Evolutionary conservation across 2,113 vertebrate genomes (phyloP).

Genomic region (Seriola aureovittata): DNA sequence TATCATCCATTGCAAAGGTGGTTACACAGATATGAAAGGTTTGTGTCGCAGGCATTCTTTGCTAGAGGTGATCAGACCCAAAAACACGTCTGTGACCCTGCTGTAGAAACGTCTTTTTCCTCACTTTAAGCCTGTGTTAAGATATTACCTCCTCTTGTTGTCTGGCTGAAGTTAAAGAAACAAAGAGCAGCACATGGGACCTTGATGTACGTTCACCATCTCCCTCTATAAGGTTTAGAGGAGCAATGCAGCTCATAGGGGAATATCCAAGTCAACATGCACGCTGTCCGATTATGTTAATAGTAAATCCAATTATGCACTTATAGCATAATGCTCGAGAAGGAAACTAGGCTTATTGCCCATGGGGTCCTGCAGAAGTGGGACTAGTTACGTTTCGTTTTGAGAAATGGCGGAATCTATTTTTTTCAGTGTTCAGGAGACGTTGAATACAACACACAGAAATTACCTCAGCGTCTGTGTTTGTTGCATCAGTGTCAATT

Average conservation of each 20-base stretch:
- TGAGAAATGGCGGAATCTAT: slow-evolving; percentile 63
- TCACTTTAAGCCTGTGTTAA: slow-evolving; percentile 26
- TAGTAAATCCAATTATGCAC: slow-evolving; percentile 85
- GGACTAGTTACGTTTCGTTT: slow-evolving; percentile 58
- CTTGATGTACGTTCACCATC: slow-evolving; percentile 54
- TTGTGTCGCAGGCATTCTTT: neutral
- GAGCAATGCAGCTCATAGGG: slow-evolving; percentile 64
- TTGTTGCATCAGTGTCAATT: slow-evolving; percentile 49
- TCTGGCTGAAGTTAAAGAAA: slow-evolving; percentile 43
- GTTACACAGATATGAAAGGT: neutral
- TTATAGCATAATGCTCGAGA: slow-evolving; percentile 78
- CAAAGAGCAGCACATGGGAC: slow-evolving; percentile 71
- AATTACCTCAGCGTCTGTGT: slow-evolving; percentile 43
- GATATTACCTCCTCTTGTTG: slow-evolving; percentile 20
- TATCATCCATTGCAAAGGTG: neutral
- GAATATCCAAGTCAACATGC: slow-evolving; percentile 79
- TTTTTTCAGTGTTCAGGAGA: slow-evolving; percentile 45
- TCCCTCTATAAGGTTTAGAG: slow-evolving; percentile 65
- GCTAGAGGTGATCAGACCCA: slow-evolving; percentile 2
- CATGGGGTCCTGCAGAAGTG: slow-evolving; percentile 71
- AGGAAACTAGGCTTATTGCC: slow-evolving; percentile 76
- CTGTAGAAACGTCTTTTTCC: slow-evolving; percentile 10
- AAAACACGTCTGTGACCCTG: slow-evolving; percentile 27
- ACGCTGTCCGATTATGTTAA: slow-evolving; percentile 83
- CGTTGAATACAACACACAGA: slow-evolving; percentile 4